Percentiles rank a stretch among this genome's conserved stretches.
Conservation (phyloP, 2,888 invertebrate genomes). For the Caenorhabditis doughertyi region DNA sequence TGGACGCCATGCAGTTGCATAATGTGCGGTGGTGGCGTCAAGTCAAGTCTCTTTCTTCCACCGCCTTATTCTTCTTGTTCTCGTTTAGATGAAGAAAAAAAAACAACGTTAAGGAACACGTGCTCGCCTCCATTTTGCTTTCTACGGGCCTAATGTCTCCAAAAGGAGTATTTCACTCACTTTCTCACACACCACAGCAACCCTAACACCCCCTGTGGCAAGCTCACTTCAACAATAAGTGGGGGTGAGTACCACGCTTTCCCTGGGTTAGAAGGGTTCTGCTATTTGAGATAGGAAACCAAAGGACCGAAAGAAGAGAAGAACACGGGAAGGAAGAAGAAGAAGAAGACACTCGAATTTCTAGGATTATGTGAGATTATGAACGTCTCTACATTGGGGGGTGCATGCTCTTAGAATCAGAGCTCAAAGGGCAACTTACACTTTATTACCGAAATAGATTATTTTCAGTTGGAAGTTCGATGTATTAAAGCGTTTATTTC, state of each 20-base stretch:
- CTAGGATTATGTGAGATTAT: conserved; percentile 62
- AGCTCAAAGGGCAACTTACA: conserved; percentile 25
- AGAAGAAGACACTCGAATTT: conserved; percentile 46
- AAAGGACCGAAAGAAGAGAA: conserved; percentile 22
- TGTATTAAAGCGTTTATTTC: no score
- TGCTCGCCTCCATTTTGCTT: conserved; percentile 8
- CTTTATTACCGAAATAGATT: background rate
- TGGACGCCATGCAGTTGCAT: conserved; percentile 48
- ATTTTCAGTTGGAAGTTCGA: no score
- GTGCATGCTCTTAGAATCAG: conserved; percentile 1
- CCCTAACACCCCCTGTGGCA: conserved; percentile 51
- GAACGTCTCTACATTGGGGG: conserved; percentile 21
- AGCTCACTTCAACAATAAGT: conserved; percentile 62
- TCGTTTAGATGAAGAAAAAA: conserved; percentile 14
- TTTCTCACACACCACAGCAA: conserved; percentile 35
- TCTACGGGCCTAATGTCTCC: conserved; percentile 45
- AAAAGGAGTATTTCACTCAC: conserved; percentile 45
- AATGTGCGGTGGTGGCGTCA: conserved; percentile 30
- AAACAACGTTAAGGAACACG: conserved; percentile 57
- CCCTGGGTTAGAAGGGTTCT: conserved; percentile 15
- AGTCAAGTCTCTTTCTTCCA: conserved; percentile 1
- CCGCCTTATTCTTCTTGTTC: background rate
- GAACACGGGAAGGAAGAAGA: conserved; percentile 33
- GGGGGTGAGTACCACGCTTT: conserved; percentile 36
- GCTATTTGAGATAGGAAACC: conserved; percentile 37